Evolutionary conservation across 2,113 vertebrate species (phyloP).

Genomic region (Campylomormyrus numenius): DNA sequence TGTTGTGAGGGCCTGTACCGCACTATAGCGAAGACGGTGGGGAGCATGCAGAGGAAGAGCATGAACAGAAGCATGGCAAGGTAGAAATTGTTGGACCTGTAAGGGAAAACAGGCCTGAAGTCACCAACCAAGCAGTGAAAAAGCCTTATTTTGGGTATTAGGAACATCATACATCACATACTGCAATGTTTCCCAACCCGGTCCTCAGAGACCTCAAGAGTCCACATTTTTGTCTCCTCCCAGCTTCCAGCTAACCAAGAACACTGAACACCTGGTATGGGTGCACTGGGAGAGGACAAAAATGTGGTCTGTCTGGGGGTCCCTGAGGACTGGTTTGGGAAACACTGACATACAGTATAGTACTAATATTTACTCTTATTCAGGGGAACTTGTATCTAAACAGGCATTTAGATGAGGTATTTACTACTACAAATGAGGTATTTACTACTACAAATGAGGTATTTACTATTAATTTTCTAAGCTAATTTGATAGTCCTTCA

Average conservation of each 20-base stretch:
- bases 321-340: background rate
- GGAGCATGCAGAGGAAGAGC: slow-evolving; percentile 95
- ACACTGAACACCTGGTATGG: background rate
- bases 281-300: background rate
- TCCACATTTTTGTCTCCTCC: background rate
- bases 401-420: background rate
- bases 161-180: background rate
- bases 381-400: background rate
- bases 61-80: slow-evolving; percentile 93
- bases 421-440: background rate
- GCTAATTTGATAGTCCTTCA: background rate
- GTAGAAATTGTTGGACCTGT: slow-evolving; percentile 97
- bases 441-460: background rate
- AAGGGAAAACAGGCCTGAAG: slow-evolving; percentile 17
- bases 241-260: background rate
- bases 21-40: slow-evolving; percentile 89
- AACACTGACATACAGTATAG: background rate
- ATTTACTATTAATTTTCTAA: background rate
- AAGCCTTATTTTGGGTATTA: background rate
- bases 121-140: background rate
- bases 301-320: background rate
- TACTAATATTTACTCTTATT: background rate
- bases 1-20: slow-evolving; percentile 81
- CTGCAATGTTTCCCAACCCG: background rate
- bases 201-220: background rate